These are phyloP conservation scores for Dipodomys stephensi DNA, from an alignment of 2,113 vertebrate species.

Conservation along the genomic window DNA sequence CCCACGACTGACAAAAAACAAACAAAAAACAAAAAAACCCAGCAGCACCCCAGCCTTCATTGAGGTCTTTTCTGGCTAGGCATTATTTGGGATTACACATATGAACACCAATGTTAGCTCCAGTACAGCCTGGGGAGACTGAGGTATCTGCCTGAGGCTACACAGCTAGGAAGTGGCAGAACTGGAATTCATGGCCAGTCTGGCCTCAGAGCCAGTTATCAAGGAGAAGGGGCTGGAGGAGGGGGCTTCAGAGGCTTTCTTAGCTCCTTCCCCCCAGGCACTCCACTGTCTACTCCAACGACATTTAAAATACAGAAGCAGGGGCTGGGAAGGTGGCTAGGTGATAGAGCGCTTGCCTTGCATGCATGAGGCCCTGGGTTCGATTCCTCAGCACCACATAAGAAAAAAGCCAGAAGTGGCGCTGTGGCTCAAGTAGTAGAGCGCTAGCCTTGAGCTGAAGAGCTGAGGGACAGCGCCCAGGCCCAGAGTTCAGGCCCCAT, in stretches of 20 bases:
- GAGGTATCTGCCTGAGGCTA: background rate
- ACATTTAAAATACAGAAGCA: too few species aligned
- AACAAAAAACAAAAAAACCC: too few species aligned
- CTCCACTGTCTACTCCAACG: background rate
- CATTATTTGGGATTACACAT: background rate
- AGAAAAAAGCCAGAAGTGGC: too few species aligned
- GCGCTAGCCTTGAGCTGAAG: too few species aligned
- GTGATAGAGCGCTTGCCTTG: too few species aligned
- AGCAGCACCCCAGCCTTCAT: fast-evolving
- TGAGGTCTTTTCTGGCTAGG: background rate
- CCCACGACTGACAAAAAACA: too few species aligned
- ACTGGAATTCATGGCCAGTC: background rate
- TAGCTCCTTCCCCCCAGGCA: background rate
- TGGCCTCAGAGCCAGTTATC: background rate
- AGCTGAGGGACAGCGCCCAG: too few species aligned
- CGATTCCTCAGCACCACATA: too few species aligned
- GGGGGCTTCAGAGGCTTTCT: background rate
- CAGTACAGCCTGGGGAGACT: background rate
- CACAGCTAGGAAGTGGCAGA: background rate
- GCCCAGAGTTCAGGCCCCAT: too few species aligned
- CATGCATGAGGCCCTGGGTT: too few species aligned
- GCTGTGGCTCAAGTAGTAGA: too few species aligned
- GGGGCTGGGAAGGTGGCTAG: too few species aligned
- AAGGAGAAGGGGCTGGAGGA: background rate
- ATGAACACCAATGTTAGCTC: background rate